Evolutionary conservation across 2,888 invertebrate genomes (phyloP).

Genomic region (Ennomos quercinarius): DNA sequence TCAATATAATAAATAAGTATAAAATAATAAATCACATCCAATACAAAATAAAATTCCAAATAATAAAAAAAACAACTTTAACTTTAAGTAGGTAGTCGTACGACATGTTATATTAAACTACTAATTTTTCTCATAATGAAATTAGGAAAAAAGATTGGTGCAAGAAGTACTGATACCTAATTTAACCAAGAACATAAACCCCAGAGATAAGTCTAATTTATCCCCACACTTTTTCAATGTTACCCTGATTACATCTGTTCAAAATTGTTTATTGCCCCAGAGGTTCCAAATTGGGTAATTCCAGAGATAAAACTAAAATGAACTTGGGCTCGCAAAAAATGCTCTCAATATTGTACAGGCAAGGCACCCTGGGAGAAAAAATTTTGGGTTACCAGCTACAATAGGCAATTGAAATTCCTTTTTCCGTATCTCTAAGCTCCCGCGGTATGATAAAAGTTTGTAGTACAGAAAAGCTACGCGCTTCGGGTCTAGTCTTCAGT

Average conservation of each 20-base stretch:
- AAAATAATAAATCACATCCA: no score
- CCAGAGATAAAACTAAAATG: conserved; percentile 36
- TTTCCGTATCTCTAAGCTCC: neutral
- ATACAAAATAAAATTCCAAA: no score
- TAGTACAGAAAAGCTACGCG: no score
- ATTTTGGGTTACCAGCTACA: conserved; percentile 5
- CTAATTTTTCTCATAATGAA: no score
- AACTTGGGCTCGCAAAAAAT: conserved; percentile 33
- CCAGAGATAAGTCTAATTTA: conserved; percentile 36
- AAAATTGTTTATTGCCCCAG: conserved; percentile 37
- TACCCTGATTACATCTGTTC: conserved; percentile 40
- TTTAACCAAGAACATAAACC: conserved; percentile 38
- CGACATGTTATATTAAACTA: no score
- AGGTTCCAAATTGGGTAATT: conserved; percentile 37
- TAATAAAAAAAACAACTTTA: no score
- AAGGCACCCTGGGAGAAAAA: conserved; percentile 3
- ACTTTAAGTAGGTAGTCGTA: no score
- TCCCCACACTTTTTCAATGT: conserved; percentile 41
- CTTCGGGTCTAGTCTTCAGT: no score
- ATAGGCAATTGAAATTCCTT: conserved; percentile 20
- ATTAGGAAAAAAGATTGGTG: no score
- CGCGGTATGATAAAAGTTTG: no score
- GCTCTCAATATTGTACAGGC: conserved; percentile 34
- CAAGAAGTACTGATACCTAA: conserved; percentile 7
- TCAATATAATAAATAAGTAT: no score